These are phyloP conservation scores for Pristionchus arcanus DNA, from an alignment of 2,888 invertebrate species.

Conservation along the genomic window DNA sequence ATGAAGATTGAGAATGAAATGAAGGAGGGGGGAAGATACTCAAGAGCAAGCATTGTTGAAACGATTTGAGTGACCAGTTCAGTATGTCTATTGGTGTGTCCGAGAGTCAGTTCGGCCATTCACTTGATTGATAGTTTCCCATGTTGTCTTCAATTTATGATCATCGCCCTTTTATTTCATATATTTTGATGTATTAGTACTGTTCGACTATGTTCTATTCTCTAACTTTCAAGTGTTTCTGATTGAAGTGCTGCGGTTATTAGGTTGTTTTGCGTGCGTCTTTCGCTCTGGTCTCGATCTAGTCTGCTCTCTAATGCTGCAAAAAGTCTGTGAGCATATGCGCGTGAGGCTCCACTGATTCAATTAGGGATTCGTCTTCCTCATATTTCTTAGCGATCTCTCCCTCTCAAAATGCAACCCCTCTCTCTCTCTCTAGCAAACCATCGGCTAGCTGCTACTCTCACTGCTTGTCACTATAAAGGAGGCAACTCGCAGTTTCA, in stretches of 20 bases:
- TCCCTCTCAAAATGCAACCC: slow-evolving; percentile 35
- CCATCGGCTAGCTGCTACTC: background rate
- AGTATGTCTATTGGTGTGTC: slow-evolving; percentile 12
- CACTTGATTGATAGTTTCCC: background rate
- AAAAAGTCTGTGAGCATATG: background rate
- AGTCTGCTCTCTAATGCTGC: slow-evolving; percentile 34
- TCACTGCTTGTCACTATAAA: slow-evolving; percentile 36
- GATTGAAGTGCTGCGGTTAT: background rate
- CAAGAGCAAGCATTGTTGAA: background rate
- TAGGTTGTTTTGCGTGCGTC: background rate
- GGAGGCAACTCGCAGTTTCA: slow-evolving; percentile 40
- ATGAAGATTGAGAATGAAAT: background rate
- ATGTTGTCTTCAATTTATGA: background rate
- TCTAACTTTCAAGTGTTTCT: slow-evolving; percentile 7
- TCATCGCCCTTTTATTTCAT: background rate
- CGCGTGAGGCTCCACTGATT: slow-evolving; percentile 9
- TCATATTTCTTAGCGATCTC: slow-evolving; percentile 15
- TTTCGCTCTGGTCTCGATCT: background rate
- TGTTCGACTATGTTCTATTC: background rate
- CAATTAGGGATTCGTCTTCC: background rate
- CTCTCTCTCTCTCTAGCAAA: slow-evolving; percentile 46
- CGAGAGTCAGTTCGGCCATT: background rate
- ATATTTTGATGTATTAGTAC: background rate
- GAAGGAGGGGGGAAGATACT: background rate
- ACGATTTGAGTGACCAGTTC: slow-evolving; percentile 31